Evolutionary conservation across 2,888 invertebrate genomes (phyloP).

Genomic region (Nipponacmea schrenckii): DNA sequence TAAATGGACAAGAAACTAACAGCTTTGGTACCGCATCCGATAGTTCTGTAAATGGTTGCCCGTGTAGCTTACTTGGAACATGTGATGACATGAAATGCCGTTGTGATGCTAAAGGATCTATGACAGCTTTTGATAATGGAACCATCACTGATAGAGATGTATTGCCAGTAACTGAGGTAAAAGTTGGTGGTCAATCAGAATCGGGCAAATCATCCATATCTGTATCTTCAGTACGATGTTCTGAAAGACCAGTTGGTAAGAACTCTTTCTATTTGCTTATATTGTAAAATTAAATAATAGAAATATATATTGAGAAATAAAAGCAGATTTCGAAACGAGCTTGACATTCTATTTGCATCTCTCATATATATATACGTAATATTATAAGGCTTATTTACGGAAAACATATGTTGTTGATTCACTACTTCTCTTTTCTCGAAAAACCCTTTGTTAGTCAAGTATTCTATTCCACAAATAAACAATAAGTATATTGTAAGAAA

Average conservation of each 20-base stretch:
- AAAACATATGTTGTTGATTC: no score
- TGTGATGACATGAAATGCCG: slow-evolving; percentile 46
- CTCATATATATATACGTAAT: no score
- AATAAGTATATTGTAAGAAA: no score
- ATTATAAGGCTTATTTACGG: no score
- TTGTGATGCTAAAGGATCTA: slow-evolving; percentile 43
- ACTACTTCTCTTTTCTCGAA: no score
- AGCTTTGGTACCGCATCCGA: slow-evolving; percentile 41
- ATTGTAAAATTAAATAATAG: no score
- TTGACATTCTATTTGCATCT: no score
- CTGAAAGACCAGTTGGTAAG: slow-evolving; percentile 48
- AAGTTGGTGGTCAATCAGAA: slow-evolving; percentile 29
- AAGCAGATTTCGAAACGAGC: no score
- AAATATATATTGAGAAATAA: no score
- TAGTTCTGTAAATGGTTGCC: slow-evolving; percentile 38
- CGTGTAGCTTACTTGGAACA: slow-evolving; percentile 41
- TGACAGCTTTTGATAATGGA: slow-evolving; percentile 38
- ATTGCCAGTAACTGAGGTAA: slow-evolving; percentile 37
- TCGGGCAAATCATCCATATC: slow-evolving; percentile 26
- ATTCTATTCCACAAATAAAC: no score
- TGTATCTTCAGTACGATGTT: slow-evolving; percentile 31
- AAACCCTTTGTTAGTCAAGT: no score
- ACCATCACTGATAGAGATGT: slow-evolving; percentile 34
- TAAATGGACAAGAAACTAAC: slow-evolving; percentile 27
- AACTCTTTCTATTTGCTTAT: background rate